Conservation (phyloP, 30 jellyfish, hydroid and myxozoan species). For the Cassiopea andromeda region DNA sequence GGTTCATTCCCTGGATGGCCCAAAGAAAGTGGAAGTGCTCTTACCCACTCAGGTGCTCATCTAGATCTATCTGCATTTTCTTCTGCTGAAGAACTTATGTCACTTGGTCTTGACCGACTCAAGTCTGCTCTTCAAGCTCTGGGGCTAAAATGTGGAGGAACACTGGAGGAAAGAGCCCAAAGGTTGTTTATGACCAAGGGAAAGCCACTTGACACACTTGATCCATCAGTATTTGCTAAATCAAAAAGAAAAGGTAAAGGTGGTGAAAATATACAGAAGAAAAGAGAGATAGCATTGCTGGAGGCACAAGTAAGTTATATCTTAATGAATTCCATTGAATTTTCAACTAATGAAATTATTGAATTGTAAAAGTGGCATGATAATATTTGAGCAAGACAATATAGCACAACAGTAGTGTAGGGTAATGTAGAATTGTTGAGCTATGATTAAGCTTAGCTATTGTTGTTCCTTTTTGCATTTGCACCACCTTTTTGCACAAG, state of each 20-base stretch:
- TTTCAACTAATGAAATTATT: neutral
- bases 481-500: no score
- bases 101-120: slow-evolving; percentile 94
- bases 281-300: slow-evolving; percentile 83
- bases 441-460: no score
- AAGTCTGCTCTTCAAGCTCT: slow-evolving; percentile 92
- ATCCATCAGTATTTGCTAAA: slow-evolving; percentile 82
- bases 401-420: no score
- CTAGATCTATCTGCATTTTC: slow-evolving; percentile 91
- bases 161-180: slow-evolving; percentile 93
- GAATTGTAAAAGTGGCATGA: no score
- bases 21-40: slow-evolving; percentile 96
- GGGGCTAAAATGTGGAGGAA: slow-evolving; percentile 94
- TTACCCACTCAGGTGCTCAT: slow-evolving; percentile 91
- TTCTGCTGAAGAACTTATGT: slow-evolving; percentile 94
- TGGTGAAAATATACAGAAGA: slow-evolving; percentile 68
- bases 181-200: slow-evolving; percentile 88
- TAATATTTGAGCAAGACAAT: no score
- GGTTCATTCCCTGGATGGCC: slow-evolving; percentile 99
- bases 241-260: slow-evolving; percentile 86
- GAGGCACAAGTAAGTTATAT: slow-evolving; percentile 85
- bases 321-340: neutral
- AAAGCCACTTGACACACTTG: slow-evolving; percentile 67
- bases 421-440: no score
- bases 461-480: no score